A percentile compares a stretch with the other conserved stretches of the same genome.
Conservation (phyloP, 2,888 invertebrate species). For the Drosophila neotestacea region DNA sequence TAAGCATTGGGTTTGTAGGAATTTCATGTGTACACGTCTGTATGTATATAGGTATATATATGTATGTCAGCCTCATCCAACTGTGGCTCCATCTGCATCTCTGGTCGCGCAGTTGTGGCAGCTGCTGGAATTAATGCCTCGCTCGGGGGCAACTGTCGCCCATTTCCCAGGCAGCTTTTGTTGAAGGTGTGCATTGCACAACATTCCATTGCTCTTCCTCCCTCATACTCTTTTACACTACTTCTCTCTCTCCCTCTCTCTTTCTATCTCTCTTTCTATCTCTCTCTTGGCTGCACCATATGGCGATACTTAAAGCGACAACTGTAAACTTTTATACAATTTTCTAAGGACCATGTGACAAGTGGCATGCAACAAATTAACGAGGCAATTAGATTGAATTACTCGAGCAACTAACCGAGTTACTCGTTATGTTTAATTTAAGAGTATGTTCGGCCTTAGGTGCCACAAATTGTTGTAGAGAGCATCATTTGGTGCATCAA, state of each 20-base stretch:
- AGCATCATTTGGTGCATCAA: conserved; percentile 15
- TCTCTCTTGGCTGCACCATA: conserved; percentile 15
- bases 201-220: conserved; percentile 38
- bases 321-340: conserved; percentile 29
- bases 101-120: conserved; percentile 29
- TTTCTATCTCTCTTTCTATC: not conserved
- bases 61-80: not conserved
- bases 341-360: conserved; percentile 4
- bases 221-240: not conserved
- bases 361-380: conserved; percentile 40
- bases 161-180: conserved; percentile 24
- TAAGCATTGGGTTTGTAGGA: conserved; percentile 22
- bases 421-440: conserved; percentile 22
- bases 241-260: not conserved
- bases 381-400: conserved; percentile 46
- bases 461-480: conserved; percentile 7
- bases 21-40: conserved; percentile 24
- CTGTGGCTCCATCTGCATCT: conserved; percentile 41
- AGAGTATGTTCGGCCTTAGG: conserved; percentile 1
- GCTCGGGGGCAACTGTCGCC: conserved; percentile 55
- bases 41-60: not conserved
- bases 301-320: conserved; percentile 30
- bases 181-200: conserved; percentile 63
- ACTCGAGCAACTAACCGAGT: conserved; percentile 28
- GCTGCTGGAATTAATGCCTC: conserved; percentile 62